These are phyloP conservation scores for Trachythela sp. DNA, from an alignment of 64 coral and sea anemone genomes.

Conservation along the genomic window DNA sequence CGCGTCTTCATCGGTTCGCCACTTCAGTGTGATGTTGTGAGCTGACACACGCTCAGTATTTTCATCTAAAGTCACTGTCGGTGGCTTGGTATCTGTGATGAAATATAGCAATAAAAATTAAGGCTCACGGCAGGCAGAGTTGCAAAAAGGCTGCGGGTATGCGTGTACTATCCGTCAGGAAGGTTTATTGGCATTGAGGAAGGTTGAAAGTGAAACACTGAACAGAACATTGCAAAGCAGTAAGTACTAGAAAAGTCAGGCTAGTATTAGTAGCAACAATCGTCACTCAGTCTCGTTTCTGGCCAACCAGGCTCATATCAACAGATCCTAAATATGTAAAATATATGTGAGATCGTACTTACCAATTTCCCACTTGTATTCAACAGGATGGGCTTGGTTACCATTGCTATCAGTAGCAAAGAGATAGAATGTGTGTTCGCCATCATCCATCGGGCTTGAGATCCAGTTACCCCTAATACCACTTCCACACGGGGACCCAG, in stretches of 20 bases:
- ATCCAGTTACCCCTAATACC: not conserved
- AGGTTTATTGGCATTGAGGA: too few species aligned
- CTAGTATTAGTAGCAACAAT: too few species aligned
- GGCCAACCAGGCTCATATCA: too few species aligned
- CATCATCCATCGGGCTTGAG: not conserved
- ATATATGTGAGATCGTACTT: too few species aligned
- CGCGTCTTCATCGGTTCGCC: not conserved
- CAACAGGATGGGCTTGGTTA: not conserved
- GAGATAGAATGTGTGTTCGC: not conserved
- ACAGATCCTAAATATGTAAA: too few species aligned
- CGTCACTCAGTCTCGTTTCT: too few species aligned
- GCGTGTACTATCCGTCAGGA: not conserved
- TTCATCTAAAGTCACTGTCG: not conserved
- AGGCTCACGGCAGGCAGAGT: not conserved
- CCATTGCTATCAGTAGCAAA: not conserved
- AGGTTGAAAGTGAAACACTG: too few species aligned
- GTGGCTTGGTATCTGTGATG: not conserved
- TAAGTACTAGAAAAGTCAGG: too few species aligned
- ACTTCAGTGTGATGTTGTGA: not conserved
- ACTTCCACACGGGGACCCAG: not conserved
- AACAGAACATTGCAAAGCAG: too few species aligned
- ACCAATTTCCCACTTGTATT: not conserved
- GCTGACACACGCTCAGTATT: not conserved
- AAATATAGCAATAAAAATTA: not conserved
- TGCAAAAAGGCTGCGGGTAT: not conserved